A percentile compares a stretch with the other conserved stretches of the same genome.
Evolutionary conservation across 2,113 vertebrate genomes (phyloP).

Genomic region (Sander lucioperca): DNA sequence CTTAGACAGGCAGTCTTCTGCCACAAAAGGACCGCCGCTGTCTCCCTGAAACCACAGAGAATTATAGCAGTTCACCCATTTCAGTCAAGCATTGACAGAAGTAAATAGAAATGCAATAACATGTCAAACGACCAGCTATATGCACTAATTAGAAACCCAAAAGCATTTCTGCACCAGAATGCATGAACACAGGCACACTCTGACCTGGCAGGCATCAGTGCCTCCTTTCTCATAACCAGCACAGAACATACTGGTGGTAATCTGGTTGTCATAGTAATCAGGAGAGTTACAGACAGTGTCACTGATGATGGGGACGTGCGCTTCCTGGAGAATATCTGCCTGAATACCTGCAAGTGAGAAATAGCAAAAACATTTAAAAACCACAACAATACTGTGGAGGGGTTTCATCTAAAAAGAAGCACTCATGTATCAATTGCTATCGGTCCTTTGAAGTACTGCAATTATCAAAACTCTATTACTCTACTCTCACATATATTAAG

Average conservation of each 20-base stretch:
- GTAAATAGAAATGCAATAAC: not conserved
- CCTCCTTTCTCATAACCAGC: constrained; percentile 91
- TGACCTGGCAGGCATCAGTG: constrained; percentile 92
- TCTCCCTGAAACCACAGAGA: constrained; percentile 85
- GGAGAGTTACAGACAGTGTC: constrained; percentile 88
- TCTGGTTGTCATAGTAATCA: constrained; percentile 92
- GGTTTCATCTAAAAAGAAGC: not conserved
- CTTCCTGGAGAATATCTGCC: constrained; percentile 90
- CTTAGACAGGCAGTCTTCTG: constrained; percentile 89
- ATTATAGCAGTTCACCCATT: not conserved
- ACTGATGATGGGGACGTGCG: constrained; percentile 90
- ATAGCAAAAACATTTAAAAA: not conserved
- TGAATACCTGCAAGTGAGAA: constrained; percentile 81
- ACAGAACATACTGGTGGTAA: constrained; percentile 94
- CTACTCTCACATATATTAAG: not conserved
- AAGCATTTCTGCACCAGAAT: not conserved
- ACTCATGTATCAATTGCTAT: not conserved
- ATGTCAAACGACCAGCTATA: not conserved
- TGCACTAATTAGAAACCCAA: not conserved
- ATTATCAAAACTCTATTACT: not conserved
- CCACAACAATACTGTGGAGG: not conserved
- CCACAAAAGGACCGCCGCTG: constrained; percentile 92
- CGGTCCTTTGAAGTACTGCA: not conserved
- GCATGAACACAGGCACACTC: not conserved
- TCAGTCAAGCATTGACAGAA: not conserved